Percentiles rank a stretch among this genome's conserved stretches.
phyloP scores from a whole-genome alignment of 2,888 invertebrate species.

The Oxystoma pomonae region DNA sequence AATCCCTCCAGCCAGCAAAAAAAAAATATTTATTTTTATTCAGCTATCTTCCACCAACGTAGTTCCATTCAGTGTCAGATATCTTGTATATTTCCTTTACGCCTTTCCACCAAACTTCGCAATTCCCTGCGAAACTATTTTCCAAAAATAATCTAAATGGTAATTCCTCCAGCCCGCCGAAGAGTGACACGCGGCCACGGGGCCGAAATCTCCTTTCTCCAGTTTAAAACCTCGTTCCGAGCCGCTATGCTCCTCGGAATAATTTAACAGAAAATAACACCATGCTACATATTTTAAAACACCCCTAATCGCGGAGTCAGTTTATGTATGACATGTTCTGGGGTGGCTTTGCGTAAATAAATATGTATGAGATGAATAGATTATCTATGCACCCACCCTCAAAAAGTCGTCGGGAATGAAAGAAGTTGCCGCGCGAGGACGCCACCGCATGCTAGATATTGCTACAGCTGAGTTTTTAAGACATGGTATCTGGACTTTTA shows the following conservation, averaged over 20 bases:
- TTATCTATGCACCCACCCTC: conserved; percentile 24
- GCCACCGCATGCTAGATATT: conserved; percentile 33
- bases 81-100: too few species aligned
- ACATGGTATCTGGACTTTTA: too few species aligned
- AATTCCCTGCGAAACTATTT: neutral
- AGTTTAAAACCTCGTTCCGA: neutral
- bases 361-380: conserved; percentile 39
- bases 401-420: conserved; percentile 29
- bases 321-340: conserved; percentile 32
- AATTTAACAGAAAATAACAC: neutral
- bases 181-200: neutral
- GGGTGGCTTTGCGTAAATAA: conserved; percentile 37
- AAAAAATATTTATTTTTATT: too few species aligned
- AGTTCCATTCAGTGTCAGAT: too few species aligned
- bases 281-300: conserved; percentile 25
- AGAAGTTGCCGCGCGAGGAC: conserved; percentile 27
- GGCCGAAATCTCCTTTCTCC: neutral
- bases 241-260: neutral
- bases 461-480: too few species aligned
- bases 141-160: neutral
- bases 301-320: conserved; percentile 31
- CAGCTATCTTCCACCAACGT: too few species aligned
- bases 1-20: too few species aligned
- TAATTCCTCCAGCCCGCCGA: neutral
- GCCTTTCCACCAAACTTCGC: too few species aligned